phyloP scores from a whole-genome alignment of 53 echinoderm and acorn worm species.

The Pentamera pediparva region DNA sequence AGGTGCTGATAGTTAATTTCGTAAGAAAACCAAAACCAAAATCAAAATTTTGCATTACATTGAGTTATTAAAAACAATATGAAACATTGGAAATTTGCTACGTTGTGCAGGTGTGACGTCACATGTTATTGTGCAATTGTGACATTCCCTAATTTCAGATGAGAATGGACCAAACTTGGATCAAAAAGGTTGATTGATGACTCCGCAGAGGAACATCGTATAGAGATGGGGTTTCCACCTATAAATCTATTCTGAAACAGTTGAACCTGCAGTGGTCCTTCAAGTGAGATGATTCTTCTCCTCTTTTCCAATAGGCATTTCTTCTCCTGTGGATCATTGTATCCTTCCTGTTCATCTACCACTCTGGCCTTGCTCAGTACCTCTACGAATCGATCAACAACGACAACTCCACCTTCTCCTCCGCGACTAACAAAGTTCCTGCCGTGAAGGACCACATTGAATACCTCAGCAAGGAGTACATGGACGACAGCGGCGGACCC shows the following conservation, averaged over 20 bases:
- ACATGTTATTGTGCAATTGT: too few relatives aligned
- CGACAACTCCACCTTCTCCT: slow-evolving; percentile 48
- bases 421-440: slow-evolving; percentile 20
- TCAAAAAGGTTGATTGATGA: neutral
- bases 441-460: slow-evolving; percentile 32
- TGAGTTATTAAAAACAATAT: too few relatives aligned
- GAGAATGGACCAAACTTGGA: too few relatives aligned
- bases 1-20: too few relatives aligned
- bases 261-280: neutral
- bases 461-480: slow-evolving; percentile 24
- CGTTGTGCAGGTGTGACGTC: too few relatives aligned
- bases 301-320: slow-evolving; percentile 12
- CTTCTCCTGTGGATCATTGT: slow-evolving; percentile 72
- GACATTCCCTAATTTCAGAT: too few relatives aligned
- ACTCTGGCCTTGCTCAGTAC: slow-evolving; percentile 82
- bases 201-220: neutral
- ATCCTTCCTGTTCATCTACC: slow-evolving; percentile 90
- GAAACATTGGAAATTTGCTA: too few relatives aligned
- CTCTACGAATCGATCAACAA: slow-evolving; percentile 59
- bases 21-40: too few relatives aligned
- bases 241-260: neutral
- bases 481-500: neutral
- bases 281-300: neutral
- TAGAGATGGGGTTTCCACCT: neutral
- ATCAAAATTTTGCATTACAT: too few relatives aligned